Percentiles rank a stretch among this genome's conserved stretches.
Conservation (phyloP, 2,113 vertebrate genomes). For the Plectropomus leopardus region DNA sequence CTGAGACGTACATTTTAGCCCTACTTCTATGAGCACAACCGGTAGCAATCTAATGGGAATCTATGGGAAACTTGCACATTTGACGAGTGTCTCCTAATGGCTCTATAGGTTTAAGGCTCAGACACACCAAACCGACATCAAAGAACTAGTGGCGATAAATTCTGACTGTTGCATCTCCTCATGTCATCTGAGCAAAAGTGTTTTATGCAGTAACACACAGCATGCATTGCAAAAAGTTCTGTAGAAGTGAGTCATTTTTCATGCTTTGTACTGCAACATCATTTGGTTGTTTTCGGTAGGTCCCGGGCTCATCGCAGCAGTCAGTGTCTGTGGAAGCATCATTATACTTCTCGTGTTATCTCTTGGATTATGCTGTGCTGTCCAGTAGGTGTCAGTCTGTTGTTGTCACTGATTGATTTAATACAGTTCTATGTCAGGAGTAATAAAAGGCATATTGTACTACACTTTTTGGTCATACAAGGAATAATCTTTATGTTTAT, state of each 20-base stretch:
- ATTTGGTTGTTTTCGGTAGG: slow-evolving; percentile 51
- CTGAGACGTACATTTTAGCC: background rate
- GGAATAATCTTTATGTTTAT: background rate
- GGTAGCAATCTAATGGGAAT: background rate
- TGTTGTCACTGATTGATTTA: background rate
- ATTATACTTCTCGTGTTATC: slow-evolving; percentile 43
- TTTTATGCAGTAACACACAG: background rate
- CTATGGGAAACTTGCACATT: background rate
- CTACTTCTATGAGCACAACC: background rate
- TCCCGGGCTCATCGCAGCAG: slow-evolving; percentile 26
- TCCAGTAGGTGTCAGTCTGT: slow-evolving; percentile 61
- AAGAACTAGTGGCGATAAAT: too few species aligned
- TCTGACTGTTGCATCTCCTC: too few species aligned
- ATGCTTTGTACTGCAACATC: background rate
- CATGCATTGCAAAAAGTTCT: background rate
- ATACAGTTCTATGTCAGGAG: background rate
- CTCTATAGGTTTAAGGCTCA: too few species aligned
- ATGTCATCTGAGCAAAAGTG: too few species aligned
- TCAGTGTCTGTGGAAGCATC: slow-evolving; percentile 45
- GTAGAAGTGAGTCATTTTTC: background rate
- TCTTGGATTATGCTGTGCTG: slow-evolving; percentile 53
- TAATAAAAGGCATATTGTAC: slow-evolving; percentile 8
- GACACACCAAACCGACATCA: too few species aligned
- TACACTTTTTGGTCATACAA: background rate
- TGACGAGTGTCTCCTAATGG: background rate